Percentiles rank a stretch among this genome's conserved stretches.
phyloP scores from a whole-genome alignment of 2,888 invertebrate species.

The Raillietiella orientalis region DNA sequence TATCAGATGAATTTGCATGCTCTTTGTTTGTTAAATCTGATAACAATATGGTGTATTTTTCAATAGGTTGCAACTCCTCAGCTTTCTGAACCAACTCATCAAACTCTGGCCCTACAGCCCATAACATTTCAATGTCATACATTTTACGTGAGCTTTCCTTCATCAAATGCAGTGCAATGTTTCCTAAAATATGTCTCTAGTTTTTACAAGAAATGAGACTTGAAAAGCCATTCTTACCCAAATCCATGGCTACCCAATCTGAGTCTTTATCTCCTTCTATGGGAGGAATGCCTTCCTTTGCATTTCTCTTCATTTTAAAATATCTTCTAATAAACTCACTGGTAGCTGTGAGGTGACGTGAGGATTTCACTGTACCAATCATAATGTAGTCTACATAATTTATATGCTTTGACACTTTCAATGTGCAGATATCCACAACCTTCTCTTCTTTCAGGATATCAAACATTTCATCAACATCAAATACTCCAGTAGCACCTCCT shows the following conservation, averaged over 20 bases:
- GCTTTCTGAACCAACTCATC: too few relatives aligned
- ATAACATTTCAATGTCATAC: slow-evolving; percentile 67
- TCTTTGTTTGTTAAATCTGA: too few relatives aligned
- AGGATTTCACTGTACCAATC: slow-evolving; percentile 29
- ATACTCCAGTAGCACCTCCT: slow-evolving; percentile 58
- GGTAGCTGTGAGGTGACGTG: slow-evolving; percentile 12
- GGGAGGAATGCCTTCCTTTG: slow-evolving; percentile 23
- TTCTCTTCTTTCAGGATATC: slow-evolving; percentile 39
- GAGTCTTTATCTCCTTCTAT: slow-evolving; percentile 39
- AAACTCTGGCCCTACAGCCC: slow-evolving; percentile 52
- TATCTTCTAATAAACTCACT: slow-evolving; percentile 8
- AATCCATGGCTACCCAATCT: slow-evolving; percentile 66
- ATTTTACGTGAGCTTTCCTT: slow-evolving; percentile 26
- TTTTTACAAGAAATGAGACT: slow-evolving; percentile 2
- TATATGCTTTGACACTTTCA: slow-evolving; percentile 30
- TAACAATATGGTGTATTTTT: too few relatives aligned
- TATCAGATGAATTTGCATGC: too few relatives aligned
- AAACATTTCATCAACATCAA: slow-evolving; percentile 55
- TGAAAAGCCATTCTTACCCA: slow-evolving; percentile 22
- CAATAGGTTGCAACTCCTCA: too few relatives aligned
- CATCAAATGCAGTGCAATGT: slow-evolving; percentile 68
- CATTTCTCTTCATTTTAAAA: slow-evolving; percentile 8
- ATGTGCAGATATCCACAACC: slow-evolving; percentile 44
- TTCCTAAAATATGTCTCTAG: slow-evolving; percentile 24
- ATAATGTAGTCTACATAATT: slow-evolving; percentile 60